Evolutionary conservation across 2,113 vertebrate genomes (phyloP).

Genomic region (Takifugu flavidus): DNA sequence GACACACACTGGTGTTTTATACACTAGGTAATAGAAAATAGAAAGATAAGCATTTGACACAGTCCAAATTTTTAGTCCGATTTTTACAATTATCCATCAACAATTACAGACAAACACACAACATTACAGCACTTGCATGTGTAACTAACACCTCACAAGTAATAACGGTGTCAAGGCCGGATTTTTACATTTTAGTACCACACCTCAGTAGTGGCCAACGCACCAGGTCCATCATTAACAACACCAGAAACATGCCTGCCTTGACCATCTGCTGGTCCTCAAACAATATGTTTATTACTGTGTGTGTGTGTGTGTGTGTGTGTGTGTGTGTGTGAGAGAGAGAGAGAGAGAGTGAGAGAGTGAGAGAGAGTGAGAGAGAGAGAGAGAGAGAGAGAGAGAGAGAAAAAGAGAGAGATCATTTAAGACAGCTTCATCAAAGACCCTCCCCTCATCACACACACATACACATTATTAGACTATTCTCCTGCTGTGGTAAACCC

Average conservation of each 20-base stretch:
- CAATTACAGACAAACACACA: slow-evolving; percentile 5
- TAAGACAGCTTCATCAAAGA: slow-evolving; percentile 8
- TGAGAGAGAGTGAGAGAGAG: not conserved
- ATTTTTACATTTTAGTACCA: slow-evolving; percentile 37
- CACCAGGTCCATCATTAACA: slow-evolving; percentile 29
- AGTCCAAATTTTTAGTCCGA: not conserved
- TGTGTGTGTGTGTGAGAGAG: slow-evolving; percentile 1
- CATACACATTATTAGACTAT: slow-evolving; percentile 18
- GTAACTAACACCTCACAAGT: slow-evolving; percentile 6
- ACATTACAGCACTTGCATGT: too few relatives aligned
- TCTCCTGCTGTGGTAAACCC: not conserved
- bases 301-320: not conserved
- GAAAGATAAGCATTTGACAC: not conserved
- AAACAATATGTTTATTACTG: slow-evolving; percentile 25
- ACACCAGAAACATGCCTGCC: slow-evolving; percentile 7
- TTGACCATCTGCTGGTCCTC: slow-evolving; percentile 43
- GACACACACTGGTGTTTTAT: not conserved
- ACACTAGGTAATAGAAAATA: not conserved
- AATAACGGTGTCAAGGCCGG: slow-evolving; percentile 36
- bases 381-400: not conserved
- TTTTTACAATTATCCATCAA: slow-evolving; percentile 10
- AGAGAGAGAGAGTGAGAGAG: not conserved
- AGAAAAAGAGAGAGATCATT: slow-evolving; percentile 6
- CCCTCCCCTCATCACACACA: slow-evolving; percentile 15
- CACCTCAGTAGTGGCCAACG: slow-evolving; percentile 5